Evolutionary conservation across 1,140 invertebrate species (phyloP).

Genomic region (Pachyrhynchus sulphureomaculatus): DNA sequence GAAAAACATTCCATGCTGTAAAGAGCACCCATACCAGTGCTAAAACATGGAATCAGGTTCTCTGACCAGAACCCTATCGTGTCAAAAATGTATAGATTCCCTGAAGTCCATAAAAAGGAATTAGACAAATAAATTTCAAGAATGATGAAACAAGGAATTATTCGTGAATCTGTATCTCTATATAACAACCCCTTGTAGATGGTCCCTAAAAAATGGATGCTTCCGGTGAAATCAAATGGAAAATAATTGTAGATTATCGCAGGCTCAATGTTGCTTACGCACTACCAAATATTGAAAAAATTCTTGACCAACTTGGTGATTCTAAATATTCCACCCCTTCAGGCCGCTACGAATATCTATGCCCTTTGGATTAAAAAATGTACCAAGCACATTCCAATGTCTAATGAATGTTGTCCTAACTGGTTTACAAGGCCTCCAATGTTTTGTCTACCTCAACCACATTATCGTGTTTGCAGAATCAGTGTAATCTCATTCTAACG

Average conservation of each 20-base stretch:
- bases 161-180: conserved; percentile 30
- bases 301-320: conserved; percentile 50
- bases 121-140: conserved; percentile 37
- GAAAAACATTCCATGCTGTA: conserved; percentile 5
- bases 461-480: conserved; percentile 46
- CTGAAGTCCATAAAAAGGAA: conserved; percentile 48
- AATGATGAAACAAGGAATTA: conserved; percentile 36
- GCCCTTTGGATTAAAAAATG: conserved; percentile 48
- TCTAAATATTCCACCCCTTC: conserved; percentile 54
- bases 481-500: conserved; percentile 36
- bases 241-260: conserved; percentile 49
- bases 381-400: conserved; percentile 48
- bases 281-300: conserved; percentile 55
- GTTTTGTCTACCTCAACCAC: conserved; percentile 51
- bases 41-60: conserved; percentile 39
- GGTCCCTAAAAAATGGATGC: neutral
- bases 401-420: conserved; percentile 48
- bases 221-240: conserved; percentile 38
- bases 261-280: conserved; percentile 52
- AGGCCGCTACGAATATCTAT: conserved; percentile 48
- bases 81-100: conserved; percentile 44
- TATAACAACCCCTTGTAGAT: conserved; percentile 4
- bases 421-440: conserved; percentile 41
- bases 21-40: conserved; percentile 17
- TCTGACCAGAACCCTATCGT: conserved; percentile 32